A percentile compares a stretch with the other conserved stretches of the same genome.
Conservation (phyloP, 2,797 vertebrate species). For the Coregonus suidteri region DNA sequence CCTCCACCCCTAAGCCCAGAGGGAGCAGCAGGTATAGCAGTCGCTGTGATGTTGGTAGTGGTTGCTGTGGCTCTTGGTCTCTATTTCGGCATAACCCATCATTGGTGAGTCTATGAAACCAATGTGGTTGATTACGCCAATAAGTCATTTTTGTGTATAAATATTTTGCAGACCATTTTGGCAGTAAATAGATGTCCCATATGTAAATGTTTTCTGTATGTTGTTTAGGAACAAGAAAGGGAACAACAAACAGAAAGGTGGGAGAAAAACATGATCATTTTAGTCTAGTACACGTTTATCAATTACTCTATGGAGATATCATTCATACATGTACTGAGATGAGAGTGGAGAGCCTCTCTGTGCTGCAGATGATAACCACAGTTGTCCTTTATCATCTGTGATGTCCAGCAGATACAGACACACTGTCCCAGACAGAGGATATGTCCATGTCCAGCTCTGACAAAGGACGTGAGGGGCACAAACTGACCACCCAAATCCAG, state of each 20-base stretch:
- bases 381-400: not conserved
- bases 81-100: not conserved
- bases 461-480: not conserved
- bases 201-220: not conserved
- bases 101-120: constrained; percentile 3
- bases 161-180: not conserved
- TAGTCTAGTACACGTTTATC: not conserved
- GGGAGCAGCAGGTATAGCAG: constrained; percentile 18
- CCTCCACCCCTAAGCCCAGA: constrained; percentile 12
- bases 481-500: not conserved
- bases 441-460: not conserved
- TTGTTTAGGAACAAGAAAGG: not conserved
- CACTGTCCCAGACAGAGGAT: not conserved
- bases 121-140: not conserved
- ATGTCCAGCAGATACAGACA: not conserved
- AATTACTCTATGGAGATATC: not conserved
- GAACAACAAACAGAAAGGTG: not conserved
- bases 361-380: not conserved
- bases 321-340: not conserved
- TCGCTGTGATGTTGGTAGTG: constrained; percentile 13
- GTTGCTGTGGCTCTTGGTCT: not conserved
- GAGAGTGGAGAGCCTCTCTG: not conserved
- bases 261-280: not conserved
- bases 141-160: not conserved
- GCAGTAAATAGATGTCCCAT: not conserved